Evolutionary conservation across 2,888 invertebrate genomes (phyloP).

Genomic region (Ernsta delagoae): DNA sequence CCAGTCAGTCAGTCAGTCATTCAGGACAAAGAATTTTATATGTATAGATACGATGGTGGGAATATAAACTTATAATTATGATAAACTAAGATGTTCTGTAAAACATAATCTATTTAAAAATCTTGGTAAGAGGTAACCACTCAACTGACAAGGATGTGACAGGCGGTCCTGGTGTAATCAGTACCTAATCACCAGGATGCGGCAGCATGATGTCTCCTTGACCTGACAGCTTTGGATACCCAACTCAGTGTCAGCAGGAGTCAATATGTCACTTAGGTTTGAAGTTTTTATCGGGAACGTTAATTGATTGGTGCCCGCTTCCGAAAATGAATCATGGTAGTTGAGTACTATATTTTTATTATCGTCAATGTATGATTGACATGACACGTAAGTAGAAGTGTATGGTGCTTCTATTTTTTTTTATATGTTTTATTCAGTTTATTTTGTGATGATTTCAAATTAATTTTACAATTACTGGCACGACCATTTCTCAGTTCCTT

Average conservation of each 20-base stretch:
- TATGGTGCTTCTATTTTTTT: neutral
- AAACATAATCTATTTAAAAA: no score
- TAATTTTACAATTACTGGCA: no score
- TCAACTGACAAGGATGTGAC: neutral
- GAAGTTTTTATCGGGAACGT: conserved; percentile 4
- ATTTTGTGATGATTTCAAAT: no score
- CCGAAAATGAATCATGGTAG: neutral
- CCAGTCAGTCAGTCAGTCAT: no score
- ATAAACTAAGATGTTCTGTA: no score
- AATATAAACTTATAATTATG: no score
- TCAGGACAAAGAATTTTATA: no score
- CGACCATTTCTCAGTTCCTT: no score
- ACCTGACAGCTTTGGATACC: neutral
- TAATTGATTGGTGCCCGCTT: conserved; percentile 9
- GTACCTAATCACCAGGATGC: neutral
- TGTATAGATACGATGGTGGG: no score
- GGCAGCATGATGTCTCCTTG: neutral
- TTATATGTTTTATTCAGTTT: neutral
- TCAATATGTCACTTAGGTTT: conserved; percentile 7
- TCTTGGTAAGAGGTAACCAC: no score
- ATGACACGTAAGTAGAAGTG: neutral
- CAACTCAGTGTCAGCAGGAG: conserved; percentile 1
- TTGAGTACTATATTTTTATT: neutral
- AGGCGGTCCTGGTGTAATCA: neutral
- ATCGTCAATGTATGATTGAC: neutral